Conservation (phyloP, 2,888 invertebrate genomes). For the Eupithecia centaureata region DNA sequence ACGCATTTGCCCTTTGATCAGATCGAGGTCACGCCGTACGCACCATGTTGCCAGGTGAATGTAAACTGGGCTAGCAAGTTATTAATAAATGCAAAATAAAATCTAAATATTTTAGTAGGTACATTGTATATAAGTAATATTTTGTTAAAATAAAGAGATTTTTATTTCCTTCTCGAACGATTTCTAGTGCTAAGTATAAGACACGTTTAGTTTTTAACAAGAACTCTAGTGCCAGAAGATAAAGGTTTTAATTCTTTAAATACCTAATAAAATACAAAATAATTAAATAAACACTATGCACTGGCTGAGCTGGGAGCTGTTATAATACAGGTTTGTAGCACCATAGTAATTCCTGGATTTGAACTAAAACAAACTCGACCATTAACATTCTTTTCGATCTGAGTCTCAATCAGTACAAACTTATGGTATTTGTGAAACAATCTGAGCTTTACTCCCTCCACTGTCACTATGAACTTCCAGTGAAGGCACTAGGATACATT, state of each 20-base stretch:
- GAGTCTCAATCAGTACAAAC: background rate
- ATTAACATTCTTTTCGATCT: background rate
- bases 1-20: background rate
- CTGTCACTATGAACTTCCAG: background rate
- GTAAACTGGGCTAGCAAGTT: constrained; percentile 29
- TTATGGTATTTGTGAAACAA: background rate
- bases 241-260: background rate
- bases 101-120: constrained; percentile 25
- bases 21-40: background rate
- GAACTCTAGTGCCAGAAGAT: background rate
- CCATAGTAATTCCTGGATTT: constrained; percentile 23
- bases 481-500: background rate
- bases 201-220: background rate
- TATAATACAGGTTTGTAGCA: constrained; percentile 20
- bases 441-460: background rate
- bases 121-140: constrained; percentile 1
- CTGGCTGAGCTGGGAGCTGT: too few species aligned
- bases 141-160: background rate
- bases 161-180: background rate
- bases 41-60: constrained; percentile 8
- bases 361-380: constrained; percentile 12
- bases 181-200: background rate
- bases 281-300: background rate
- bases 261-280: background rate
- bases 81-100: constrained; percentile 45